Percentiles rank a stretch among this genome's conserved stretches.
phyloP scores from a whole-genome alignment of 2,888 invertebrate genomes.

The Cotesia congregata region DNA sequence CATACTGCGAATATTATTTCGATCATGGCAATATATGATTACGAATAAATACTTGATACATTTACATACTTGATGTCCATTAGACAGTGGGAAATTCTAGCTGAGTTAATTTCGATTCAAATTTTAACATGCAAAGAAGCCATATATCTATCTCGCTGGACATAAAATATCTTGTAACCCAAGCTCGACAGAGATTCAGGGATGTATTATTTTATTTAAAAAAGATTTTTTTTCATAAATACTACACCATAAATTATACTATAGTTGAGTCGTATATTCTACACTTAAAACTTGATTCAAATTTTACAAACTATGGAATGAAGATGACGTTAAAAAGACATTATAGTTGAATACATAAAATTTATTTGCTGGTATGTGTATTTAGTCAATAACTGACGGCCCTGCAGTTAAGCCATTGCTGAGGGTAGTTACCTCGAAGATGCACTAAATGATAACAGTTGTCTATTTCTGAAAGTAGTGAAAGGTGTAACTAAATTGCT shows the following conservation, averaged over 20 bases:
- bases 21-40: too few relatives aligned
- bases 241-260: neutral
- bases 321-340: neutral
- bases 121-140: constrained; percentile 66
- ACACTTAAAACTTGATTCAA: neutral
- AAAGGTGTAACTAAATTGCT: too few relatives aligned
- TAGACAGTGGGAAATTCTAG: too few relatives aligned
- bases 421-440: constrained; percentile 65
- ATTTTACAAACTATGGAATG: neutral
- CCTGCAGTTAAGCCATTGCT: constrained; percentile 61
- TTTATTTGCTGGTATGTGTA: constrained; percentile 35
- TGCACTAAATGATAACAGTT: constrained; percentile 59
- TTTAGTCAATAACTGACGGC: constrained; percentile 50
- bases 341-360: neutral
- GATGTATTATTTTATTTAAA: constrained; percentile 35
- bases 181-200: constrained; percentile 46
- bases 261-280: neutral
- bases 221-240: constrained; percentile 7
- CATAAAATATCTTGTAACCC: constrained; percentile 52
- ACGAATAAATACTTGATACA: too few relatives aligned
- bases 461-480: neutral
- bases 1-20: too few relatives aligned
- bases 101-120: constrained; percentile 63
- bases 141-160: constrained; percentile 56
- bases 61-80: too few relatives aligned